phyloP scores from a whole-genome alignment of 37 sponge, comb jelly and placozoan genomes.

The Theonella swinhoei region DNA sequence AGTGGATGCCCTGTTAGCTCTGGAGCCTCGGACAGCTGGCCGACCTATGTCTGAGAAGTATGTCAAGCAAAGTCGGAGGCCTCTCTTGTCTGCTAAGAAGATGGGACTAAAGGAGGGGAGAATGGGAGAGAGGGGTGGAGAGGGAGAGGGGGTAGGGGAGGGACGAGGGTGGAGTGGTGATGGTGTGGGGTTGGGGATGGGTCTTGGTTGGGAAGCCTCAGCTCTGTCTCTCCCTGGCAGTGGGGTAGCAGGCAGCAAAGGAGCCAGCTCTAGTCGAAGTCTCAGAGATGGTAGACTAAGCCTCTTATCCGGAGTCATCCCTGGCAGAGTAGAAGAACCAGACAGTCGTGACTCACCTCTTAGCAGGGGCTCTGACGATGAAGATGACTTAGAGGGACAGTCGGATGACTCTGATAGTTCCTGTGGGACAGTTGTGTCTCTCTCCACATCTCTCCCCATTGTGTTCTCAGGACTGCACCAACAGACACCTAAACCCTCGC shows the following conservation, averaged over 20 bases:
- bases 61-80: background rate
- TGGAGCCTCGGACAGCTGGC: background rate
- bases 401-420: conserved; percentile 16
- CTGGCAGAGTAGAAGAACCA: too few species aligned
- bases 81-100: background rate
- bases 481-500: background rate
- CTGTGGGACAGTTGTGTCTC: conserved; percentile 40
- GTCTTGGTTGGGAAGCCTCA: background rate
- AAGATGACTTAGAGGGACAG: conserved; percentile 1
- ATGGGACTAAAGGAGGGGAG: background rate
- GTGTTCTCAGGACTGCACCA: conserved; percentile 29
- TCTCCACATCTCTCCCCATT: conserved; percentile 41
- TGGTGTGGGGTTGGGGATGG: background rate
- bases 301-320: too few species aligned
- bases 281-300: too few species aligned
- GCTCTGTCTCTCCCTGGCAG: background rate
- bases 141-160: background rate
- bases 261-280: too few species aligned
- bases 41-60: background rate
- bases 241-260: too few species aligned
- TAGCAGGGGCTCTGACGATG: background rate
- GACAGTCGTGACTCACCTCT: too few species aligned
- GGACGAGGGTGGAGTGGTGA: background rate
- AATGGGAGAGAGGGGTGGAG: background rate
- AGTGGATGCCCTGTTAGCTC: background rate